These are phyloP conservation scores for Phymorhynchus buccinoides DNA, from an alignment of 1,140 invertebrate genomes.

Conservation along the genomic window DNA sequence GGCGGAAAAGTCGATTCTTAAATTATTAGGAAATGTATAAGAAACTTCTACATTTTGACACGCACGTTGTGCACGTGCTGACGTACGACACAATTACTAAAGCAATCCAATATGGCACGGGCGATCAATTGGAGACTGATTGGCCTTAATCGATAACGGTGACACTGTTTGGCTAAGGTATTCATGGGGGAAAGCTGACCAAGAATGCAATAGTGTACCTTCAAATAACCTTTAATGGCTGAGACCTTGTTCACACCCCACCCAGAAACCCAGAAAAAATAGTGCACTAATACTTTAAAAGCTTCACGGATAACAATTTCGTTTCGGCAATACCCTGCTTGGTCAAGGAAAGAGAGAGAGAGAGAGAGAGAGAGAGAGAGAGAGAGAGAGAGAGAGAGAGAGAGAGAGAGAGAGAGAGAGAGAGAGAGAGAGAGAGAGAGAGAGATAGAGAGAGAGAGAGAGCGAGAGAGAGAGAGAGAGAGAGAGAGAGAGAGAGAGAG, in stretches of 20 bases:
- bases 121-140: neutral
- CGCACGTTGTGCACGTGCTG: too few species aligned
- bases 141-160: constrained; percentile 28
- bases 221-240: constrained; percentile 2
- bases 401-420: constrained; percentile 30
- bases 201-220: neutral
- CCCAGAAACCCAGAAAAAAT: neutral
- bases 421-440: constrained; percentile 9
- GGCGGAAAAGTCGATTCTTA: too few species aligned
- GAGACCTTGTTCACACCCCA: neutral
- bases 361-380: constrained; percentile 33
- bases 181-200: neutral
- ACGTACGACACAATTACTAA: too few species aligned
- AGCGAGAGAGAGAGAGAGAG: constrained; percentile 1
- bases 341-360: constrained; percentile 25
- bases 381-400: constrained; percentile 21
- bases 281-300: neutral
- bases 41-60: too few species aligned
- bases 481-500: constrained; percentile 44
- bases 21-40: too few species aligned
- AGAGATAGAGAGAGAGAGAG: too few species aligned
- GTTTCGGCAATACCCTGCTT: neutral
- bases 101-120: neutral
- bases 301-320: neutral
- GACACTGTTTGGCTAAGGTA: neutral